A percentile compares a stretch with the other conserved stretches of the same genome.
Conservation (phyloP, 2,797 vertebrate genomes). For the Smutsia gigantea region DNA sequence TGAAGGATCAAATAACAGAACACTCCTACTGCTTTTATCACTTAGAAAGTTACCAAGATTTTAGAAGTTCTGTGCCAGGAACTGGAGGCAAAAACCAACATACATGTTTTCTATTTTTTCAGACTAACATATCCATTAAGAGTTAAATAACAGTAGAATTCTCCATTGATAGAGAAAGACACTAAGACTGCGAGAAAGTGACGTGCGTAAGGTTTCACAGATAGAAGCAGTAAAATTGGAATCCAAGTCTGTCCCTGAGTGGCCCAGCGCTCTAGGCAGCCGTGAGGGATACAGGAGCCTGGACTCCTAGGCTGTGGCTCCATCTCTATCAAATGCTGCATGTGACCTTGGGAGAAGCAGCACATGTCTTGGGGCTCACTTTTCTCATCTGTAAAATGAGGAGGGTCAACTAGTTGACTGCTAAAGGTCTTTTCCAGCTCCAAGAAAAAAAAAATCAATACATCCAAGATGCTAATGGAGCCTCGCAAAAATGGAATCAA, state of each 20-base stretch:
- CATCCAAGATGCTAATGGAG: conserved; percentile 63
- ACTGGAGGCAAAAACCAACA: not conserved
- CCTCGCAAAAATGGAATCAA: not conserved
- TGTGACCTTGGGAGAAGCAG: conserved; percentile 17
- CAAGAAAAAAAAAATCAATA: conserved; percentile 54
- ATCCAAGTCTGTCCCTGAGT: not conserved
- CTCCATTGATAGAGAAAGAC: not conserved
- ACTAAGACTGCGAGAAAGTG: not conserved
- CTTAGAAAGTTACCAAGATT: not conserved
- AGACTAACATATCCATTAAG: not conserved
- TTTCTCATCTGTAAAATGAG: conserved; percentile 56
- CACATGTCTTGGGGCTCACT: not conserved
- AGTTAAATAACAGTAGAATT: not conserved
- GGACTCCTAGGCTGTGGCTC: not conserved
- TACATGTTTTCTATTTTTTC: not conserved
- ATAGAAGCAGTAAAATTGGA: not conserved
- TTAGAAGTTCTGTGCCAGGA: not conserved
- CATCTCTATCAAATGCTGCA: not conserved
- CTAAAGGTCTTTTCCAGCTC: conserved; percentile 43
- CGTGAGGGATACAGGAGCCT: not conserved
- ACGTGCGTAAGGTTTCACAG: not conserved
- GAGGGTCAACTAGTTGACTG: conserved; percentile 6
- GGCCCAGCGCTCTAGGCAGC: not conserved
- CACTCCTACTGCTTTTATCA: not conserved
- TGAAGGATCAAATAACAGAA: not conserved